Evolutionary conservation across 53 echinoderm and acorn worm species (phyloP), one percentile per base, ranked within the genome.

Genomic region (Henricia sp.): DNA sequence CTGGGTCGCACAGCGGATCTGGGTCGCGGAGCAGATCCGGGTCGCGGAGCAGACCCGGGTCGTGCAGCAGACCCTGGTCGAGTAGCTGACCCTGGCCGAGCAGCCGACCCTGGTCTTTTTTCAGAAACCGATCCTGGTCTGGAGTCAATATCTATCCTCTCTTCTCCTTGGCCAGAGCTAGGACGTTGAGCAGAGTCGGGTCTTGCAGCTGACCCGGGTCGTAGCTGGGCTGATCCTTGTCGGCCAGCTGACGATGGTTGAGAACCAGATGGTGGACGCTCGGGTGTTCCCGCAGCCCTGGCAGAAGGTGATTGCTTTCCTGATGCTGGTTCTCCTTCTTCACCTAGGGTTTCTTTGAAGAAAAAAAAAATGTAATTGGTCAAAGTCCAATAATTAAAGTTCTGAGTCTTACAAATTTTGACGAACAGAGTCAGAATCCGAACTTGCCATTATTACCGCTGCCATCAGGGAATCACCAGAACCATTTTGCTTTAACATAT

Each of bases 71-170:
- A 68, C 0, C 71, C 71, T n/a, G 53, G 59, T n/a, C 71, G 16
- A 6, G 35, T 25, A 1, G 46, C 86, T 66, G 86, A 86, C 4
- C 85, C 68, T 11, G 85, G 85, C 17, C 71, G 26, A 4, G 27
- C 6, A 2, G 84, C 71, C 6, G 84, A 84, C 1, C 52, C 50
- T n/a, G 72, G 82, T n/a, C n/a, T n/a, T n/a, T n/a, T n/a, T 54
- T 50, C 13, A 13, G 44, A 38, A 4, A 82, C 90, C 26, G 90
- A 90, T 6, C 74, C 63, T 16, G 85, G 90, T 65, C 91, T 71
- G 2, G 43, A 50, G n/a, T n/a, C n/a, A n/a, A n/a, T n/a, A n/a
- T n/a, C n/a, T n/a, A n/a, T n/a, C n/a, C n/a, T n/a, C n/a, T n/a
- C n/a, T n/a, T n/a, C n/a, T n/a, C n/a, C n/a, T n/a, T n/a, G n/a